These are phyloP conservation scores for Propsilocerus akamusi DNA, from an alignment of 1,140 invertebrate genomes.

Conservation along the genomic window DNA sequence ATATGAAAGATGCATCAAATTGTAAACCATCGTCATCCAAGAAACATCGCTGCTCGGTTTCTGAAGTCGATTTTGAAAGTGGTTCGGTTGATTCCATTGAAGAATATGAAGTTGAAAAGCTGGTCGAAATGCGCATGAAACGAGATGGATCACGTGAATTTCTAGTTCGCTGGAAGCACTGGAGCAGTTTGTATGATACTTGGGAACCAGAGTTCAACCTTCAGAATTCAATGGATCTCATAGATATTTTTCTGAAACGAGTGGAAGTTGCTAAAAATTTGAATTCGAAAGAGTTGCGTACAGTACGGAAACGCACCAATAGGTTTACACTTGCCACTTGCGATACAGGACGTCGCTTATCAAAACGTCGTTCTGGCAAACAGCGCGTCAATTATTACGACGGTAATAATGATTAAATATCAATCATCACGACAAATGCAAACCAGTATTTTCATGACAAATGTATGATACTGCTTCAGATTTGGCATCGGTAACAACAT, in stretches of 20 bases:
- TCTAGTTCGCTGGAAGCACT: slow-evolving; percentile 55
- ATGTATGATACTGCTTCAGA: no score
- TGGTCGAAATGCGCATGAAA: slow-evolving; percentile 47
- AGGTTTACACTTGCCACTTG: slow-evolving; percentile 36
- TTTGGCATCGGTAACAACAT: no score
- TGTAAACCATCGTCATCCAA: background rate
- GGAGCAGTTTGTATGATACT: slow-evolving; percentile 33
- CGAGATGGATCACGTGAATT: slow-evolving; percentile 49
- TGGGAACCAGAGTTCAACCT: slow-evolving; percentile 50
- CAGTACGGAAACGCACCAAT: slow-evolving; percentile 37
- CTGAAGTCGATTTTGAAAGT: background rate
- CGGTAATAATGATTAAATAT: no score
- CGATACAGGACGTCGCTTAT: slow-evolving; percentile 32
- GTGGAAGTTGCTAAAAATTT: slow-evolving; percentile 20
- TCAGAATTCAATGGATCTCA: slow-evolving; percentile 40
- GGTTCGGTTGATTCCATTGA: background rate
- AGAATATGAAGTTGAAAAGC: slow-evolving; percentile 33
- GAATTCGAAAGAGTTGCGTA: slow-evolving; percentile 27
- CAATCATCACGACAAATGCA: no score
- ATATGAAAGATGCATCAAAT: background rate
- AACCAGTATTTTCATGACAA: no score
- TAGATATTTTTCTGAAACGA: slow-evolving; percentile 42
- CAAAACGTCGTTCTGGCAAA: slow-evolving; percentile 35
- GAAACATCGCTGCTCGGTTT: background rate
- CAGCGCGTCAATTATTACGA: slow-evolving; percentile 17